phyloP scores from a whole-genome alignment of 1,140 invertebrate genomes.

The Drosophila teissieri region DNA sequence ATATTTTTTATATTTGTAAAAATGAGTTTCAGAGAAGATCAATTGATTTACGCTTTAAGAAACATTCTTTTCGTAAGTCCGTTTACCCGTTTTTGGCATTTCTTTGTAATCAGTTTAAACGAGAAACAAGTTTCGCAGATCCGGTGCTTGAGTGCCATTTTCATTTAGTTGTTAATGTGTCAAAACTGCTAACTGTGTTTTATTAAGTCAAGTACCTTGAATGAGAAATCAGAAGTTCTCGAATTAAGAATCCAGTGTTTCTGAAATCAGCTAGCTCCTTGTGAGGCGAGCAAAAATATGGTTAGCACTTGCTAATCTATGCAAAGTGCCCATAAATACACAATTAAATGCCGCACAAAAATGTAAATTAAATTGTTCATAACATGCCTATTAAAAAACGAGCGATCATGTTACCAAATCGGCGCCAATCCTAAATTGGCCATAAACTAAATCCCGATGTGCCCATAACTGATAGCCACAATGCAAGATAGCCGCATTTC shows the following conservation, averaged over 20 bases:
- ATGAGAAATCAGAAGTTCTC: neutral
- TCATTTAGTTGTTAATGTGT: constrained; percentile 30
- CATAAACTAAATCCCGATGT: constrained; percentile 21
- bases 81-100: constrained; percentile 23
- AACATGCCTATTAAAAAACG: constrained; percentile 23
- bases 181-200: constrained; percentile 45
- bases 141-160: constrained; percentile 39
- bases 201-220: constrained; percentile 25
- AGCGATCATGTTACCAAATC: constrained; percentile 25
- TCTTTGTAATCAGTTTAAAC: constrained; percentile 36
- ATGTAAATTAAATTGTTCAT: constrained; percentile 34
- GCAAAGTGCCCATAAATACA: constrained; percentile 19
- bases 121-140: constrained; percentile 44
- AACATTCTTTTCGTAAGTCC: constrained; percentile 31
- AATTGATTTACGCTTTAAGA: constrained; percentile 33
- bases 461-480: constrained; percentile 27
- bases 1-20: constrained; percentile 24
- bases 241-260: constrained; percentile 9
- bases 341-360: constrained; percentile 1
- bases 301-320: constrained; percentile 15
- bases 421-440: constrained; percentile 32
- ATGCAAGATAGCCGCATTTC: constrained; percentile 25
- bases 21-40: constrained; percentile 30
- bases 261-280: neutral
- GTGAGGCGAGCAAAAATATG: constrained; percentile 3